Base-by-base conservation (phyloP, 2,113 vertebrate genomes). In the Chitala chitala region DNA sequence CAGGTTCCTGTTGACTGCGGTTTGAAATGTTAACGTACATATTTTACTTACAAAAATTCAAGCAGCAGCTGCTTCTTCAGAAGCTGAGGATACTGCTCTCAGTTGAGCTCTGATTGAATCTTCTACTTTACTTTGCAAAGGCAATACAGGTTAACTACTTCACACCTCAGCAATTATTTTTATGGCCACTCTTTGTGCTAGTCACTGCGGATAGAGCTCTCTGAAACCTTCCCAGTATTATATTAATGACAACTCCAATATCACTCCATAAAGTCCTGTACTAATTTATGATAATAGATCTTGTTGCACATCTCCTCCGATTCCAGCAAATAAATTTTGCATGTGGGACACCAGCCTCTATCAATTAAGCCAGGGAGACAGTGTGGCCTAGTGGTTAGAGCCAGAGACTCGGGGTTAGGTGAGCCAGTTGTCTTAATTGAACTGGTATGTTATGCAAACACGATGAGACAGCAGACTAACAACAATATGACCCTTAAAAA, bases 331-430 rank as follows among this genome's bases (percentile, higher is more conserved):
- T 1, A 44, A 9, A 44, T 55, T 24, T n/a, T 54, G 48, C 48
- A 8, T 65, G 5, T 9, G 50, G 31, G 50, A 42, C 36, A 42
- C 38, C 63, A 66, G n/a, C n/a, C 22, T 59, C 17, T 26, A n/a
- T 42, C 31, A 69, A 50, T 59, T 22, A 59, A 33, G 40, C 5
- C 26, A 58, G 40, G 73, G 64, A 69, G 73, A 75, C 64, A 59
- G 65, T 58, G 40, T 48, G 53, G 64, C 73, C 73, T 59, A 48
- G 65, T 75, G 53, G 40, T 38, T 75, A 58, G 10, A 59, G 1
- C 8, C 33, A 40, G 53, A 4, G 63, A 40, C 22, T 33, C 44
- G 73, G 10, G 42, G 31, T 51, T 64, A 61, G 12, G 4, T 5
- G 48, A 24, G 58, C 22, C 15, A 22, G 13, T 22, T 38, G 56